Base-by-base conservation (phyloP, 2,113 vertebrate species). In the Oreotrochilus melanogaster region DNA sequence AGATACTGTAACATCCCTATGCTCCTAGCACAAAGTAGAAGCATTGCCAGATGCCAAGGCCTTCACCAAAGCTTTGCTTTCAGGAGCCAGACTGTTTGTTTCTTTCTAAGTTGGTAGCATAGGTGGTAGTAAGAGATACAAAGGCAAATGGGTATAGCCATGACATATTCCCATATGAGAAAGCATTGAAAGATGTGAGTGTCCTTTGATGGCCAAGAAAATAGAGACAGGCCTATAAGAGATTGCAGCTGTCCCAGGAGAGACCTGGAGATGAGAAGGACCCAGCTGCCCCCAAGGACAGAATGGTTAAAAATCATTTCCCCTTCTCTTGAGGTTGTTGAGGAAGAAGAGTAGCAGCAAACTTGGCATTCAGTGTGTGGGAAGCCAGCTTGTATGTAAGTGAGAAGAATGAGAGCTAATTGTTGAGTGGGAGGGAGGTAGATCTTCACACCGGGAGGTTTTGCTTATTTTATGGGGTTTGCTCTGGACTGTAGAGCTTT, bases 361-460 rank as follows among this genome's bases (percentile, higher is more conserved):
- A 64, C 42, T 82, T 95, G 74, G 50, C 82, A 85, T 90, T 37
- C 43, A 35, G 16, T 37, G 23, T 93, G 56, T 86, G 85, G 64
- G 86, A 94, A 95, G 67, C 23, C 1, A 7, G 16, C 30, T 78
- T 58, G 18, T 51, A 35, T 56, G 18, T 25, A 82, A 93, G 24
- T 35, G 56, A 30, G 67, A 88, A 75, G 71, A 87, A 85, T 54
- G 88, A 83, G 82, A 88, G 82, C 93, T 94, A 93, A 94, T 95
- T 95, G 56, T 58, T 78, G 58, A 91, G 82, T 93, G 60, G 64
- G 60, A 93, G 31, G 9, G 51, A 96, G 62, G 28, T 60, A 91
- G 71, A 93, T 70, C n/a, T 79, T 92, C 87, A 92, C 67, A 83
- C 37, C 93, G 92, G 87, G 95, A 96, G 92, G 89, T 96, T 94